phyloP scores from a whole-genome alignment of 2,888 invertebrate genomes.

The Macrosiphum euphorbiae region DNA sequence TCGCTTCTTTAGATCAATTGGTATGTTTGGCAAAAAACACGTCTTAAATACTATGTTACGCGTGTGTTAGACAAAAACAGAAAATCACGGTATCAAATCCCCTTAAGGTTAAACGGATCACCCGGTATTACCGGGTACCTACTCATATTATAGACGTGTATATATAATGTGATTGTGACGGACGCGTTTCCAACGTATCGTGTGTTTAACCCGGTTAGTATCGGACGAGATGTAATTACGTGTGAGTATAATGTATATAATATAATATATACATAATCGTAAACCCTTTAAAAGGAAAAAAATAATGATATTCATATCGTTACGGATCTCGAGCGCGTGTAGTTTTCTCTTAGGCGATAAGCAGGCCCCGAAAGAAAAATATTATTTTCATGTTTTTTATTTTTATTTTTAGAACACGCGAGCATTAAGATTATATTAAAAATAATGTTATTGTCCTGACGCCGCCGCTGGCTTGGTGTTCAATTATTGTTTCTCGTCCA shows the following conservation, averaged over 20 bases:
- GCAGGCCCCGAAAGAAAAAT: background rate
- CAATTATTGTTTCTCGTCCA: slow-evolving; percentile 18
- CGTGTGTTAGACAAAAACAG: no score
- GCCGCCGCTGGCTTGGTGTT: background rate
- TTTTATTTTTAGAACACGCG: background rate
- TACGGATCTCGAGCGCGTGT: background rate
- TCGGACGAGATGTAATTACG: background rate
- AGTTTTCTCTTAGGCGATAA: background rate
- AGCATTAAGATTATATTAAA: background rate
- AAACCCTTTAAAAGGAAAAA: background rate
- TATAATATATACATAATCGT: background rate
- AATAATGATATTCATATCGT: background rate
- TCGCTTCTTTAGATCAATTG: no score
- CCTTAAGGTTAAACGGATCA: no score
- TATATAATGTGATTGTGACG: background rate
- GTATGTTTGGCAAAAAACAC: no score
- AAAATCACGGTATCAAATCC: no score
- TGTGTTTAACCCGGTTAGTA: background rate
- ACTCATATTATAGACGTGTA: background rate
- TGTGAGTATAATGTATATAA: no score
- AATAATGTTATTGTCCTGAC: background rate
- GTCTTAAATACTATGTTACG: no score
- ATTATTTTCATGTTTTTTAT: background rate
- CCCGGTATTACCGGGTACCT: no score
- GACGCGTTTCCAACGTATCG: background rate